Evolutionary conservation across 2,797 vertebrate genomes (phyloP), one percentile per base, ranked within the genome.

Genomic region (Cossypha polioptera): DNA sequence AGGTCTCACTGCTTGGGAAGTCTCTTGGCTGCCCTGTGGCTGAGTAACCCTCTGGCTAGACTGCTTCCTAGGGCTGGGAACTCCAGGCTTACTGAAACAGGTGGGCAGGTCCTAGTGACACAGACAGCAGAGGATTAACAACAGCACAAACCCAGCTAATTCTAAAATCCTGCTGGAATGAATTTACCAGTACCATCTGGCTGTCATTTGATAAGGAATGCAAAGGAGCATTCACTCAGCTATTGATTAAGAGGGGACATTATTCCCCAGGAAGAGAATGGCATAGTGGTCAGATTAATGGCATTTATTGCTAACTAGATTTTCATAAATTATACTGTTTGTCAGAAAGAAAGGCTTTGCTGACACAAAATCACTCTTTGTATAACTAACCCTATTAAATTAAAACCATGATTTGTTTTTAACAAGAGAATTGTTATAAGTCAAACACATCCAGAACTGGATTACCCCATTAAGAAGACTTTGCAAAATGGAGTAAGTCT

Each of bases 151-250:
- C 90, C 95, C 95, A 75, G 90, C 91, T 97, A 96, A 97, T 94
- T 96, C 94, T 94, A 74, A 96, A 83, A 91, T 86, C 91, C 97
- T 94, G 93, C 71, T 92, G 96, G 89, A 94, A 94, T 93, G 91
- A 92, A 95, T 97, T 94, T 95, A 84, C 86, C 65, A 79, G 96
- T 69, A 95, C 98, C 98, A 99, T 99, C 98, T 99, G 98, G 97
- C 97, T 96, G 94, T 92, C 93, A 94, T 90, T 73, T 95, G 96
- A 95, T 97, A 97, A 96, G 90, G 89, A 92, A 95, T 95, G 96
- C 92, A 92, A 94, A 93, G 74, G 69, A 79, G 43, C 86, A 92
- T 40, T 82, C 88, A 91, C 68, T 53, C 91, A 75, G 58, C 91
- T 86, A 80, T 90, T 96, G 93, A 97, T 98, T 94, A 97, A 93